Conservation (phyloP, 2,113 vertebrate species). For the Puffinus mauretanicus region DNA sequence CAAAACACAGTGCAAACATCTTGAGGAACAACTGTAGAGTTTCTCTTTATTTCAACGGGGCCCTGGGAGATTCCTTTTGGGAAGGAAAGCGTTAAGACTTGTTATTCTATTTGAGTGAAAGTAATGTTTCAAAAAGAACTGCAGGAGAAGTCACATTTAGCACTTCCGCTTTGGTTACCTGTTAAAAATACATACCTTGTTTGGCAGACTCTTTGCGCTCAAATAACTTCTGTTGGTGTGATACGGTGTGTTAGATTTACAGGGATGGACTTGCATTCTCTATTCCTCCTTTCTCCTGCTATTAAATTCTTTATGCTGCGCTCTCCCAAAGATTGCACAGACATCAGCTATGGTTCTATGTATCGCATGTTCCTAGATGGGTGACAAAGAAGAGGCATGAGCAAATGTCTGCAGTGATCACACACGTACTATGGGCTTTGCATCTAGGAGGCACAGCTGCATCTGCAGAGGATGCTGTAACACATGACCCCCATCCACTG, state of each 20-base stretch:
- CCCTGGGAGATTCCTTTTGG: neutral
- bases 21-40: neutral
- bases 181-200: neutral
- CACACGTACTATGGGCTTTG: neutral
- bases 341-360: neutral
- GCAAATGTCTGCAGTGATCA: neutral
- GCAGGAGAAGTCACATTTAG: neutral
- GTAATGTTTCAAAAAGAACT: neutral
- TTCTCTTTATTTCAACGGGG: neutral
- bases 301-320: neutral
- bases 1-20: neutral
- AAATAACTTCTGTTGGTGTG: neutral
- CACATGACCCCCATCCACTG: neutral
- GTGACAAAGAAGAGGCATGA: neutral
- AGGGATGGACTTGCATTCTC: neutral
- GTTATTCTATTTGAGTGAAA: neutral
- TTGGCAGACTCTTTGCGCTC: neutral
- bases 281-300: neutral
- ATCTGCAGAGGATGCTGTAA: neutral
- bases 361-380: neutral
- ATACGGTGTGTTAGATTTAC: neutral
- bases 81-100: neutral
- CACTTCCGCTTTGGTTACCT: neutral
- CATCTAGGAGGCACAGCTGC: neutral
- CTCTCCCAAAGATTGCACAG: neutral